phyloP scores from a whole-genome alignment of 2,888 invertebrate species.

The Dynastes tityus region DNA sequence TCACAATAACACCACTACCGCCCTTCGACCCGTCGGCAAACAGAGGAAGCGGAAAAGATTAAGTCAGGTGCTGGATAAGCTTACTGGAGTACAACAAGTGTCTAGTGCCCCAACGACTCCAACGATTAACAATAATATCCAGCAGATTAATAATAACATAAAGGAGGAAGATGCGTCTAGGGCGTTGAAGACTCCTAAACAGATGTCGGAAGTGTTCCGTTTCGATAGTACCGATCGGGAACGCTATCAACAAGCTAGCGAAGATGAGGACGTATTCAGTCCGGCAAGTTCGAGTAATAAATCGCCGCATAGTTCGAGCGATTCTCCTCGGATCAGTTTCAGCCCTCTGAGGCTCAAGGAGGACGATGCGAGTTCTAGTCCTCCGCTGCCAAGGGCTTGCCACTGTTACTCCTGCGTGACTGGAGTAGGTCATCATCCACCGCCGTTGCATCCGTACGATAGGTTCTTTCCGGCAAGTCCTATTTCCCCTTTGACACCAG shows the following conservation, averaged over 20 bases:
- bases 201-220: constrained; percentile 72
- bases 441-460: constrained; percentile 69
- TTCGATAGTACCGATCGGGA: constrained; percentile 70
- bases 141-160: constrained; percentile 67
- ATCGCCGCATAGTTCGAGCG: constrained; percentile 74
- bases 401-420: constrained; percentile 69
- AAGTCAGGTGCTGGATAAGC: constrained; percentile 85
- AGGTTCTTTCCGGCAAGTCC: constrained; percentile 74
- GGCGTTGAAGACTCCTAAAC: constrained; percentile 64
- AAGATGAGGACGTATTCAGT: constrained; percentile 76
- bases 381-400: constrained; percentile 66
- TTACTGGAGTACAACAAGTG: constrained; percentile 70
- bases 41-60: constrained; percentile 85
- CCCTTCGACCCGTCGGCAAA: constrained; percentile 73
- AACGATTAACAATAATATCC: constrained; percentile 71
- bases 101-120: constrained; percentile 57
- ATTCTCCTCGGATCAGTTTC: constrained; percentile 73
- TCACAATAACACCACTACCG: constrained; percentile 68
- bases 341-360: constrained; percentile 74
- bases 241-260: constrained; percentile 67
- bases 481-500: constrained; percentile 73
- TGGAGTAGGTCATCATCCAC: constrained; percentile 66
- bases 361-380: constrained; percentile 69
- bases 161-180: constrained; percentile 60
- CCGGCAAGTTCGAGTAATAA: constrained; percentile 74